phyloP scores from a whole-genome alignment of 2,113 vertebrate genomes.

The Myotis yumanensis region DNA sequence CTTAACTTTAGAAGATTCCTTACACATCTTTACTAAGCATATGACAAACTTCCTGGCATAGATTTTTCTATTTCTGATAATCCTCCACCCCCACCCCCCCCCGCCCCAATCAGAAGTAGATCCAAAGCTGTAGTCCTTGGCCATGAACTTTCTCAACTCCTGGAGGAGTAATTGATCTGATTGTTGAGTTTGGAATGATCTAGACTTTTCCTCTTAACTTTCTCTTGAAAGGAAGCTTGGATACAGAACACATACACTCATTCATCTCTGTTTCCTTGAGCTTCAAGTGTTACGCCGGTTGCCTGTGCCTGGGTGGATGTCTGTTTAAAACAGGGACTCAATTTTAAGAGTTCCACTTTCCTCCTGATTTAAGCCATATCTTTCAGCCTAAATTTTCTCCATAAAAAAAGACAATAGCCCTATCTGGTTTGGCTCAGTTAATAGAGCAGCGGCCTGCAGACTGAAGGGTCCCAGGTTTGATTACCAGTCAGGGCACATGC shows the following conservation, averaged over 20 bases:
- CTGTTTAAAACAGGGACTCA: neutral
- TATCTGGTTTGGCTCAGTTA: too few species aligned
- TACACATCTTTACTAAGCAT: neutral
- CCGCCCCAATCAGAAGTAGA: neutral
- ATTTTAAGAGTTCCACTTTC: neutral
- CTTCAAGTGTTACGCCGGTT: neutral
- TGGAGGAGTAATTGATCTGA: neutral
- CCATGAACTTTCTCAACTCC: neutral
- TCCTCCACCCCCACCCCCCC: fast-evolving
- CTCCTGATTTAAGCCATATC: neutral
- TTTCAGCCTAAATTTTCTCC: neutral
- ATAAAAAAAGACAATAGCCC: neutral
- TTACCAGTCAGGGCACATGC: too few species aligned
- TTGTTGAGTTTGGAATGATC: neutral
- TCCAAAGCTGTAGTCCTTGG: fast-evolving
- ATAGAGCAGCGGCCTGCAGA: too few species aligned
- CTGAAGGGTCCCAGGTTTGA: too few species aligned
- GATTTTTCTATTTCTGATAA: neutral
- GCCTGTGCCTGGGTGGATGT: neutral
- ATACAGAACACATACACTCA: neutral
- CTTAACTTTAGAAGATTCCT: neutral
- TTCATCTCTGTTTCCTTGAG: neutral
- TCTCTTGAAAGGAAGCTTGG: neutral
- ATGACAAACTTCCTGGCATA: neutral
- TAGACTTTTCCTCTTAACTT: neutral